Evolutionary conservation across 2,113 vertebrate species (phyloP).

Genomic region (Tychaedon coryphoeus): DNA sequence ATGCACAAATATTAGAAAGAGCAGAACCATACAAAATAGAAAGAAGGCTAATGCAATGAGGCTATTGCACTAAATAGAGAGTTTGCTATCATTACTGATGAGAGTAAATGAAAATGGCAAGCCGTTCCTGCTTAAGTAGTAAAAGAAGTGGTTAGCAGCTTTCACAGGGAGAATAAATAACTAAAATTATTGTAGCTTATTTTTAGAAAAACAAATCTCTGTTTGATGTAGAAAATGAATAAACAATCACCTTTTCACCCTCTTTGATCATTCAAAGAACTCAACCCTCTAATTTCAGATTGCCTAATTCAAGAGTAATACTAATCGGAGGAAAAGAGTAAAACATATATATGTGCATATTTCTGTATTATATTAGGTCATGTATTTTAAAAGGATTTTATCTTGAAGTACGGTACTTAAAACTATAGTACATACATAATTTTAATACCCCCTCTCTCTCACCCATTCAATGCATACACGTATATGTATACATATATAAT

Average conservation of each 20-base stretch:
- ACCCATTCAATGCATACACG: not conserved
- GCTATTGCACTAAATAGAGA: not conserved
- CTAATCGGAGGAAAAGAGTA: not conserved
- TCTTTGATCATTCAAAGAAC: not conserved
- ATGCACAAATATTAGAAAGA: not conserved
- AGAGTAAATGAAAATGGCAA: slow-evolving; percentile 2
- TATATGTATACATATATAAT: not conserved
- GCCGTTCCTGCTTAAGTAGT: not conserved
- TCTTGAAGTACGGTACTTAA: not conserved
- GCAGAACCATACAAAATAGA: not conserved
- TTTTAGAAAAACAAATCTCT: not conserved
- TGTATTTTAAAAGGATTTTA: not conserved
- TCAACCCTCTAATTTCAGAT: not conserved
- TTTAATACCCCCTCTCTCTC: not conserved
- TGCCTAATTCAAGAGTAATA: not conserved
- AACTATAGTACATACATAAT: not conserved
- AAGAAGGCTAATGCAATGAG: not conserved
- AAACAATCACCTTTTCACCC: not conserved
- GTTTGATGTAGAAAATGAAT: not conserved
- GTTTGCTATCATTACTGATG: not conserved
- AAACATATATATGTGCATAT: not conserved
- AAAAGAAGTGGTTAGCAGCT: not conserved
- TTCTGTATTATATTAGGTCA: not conserved
- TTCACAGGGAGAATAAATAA: not conserved
- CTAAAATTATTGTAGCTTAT: not conserved